Evolutionary conservation across 1,140 invertebrate genomes (phyloP).

Genomic region (Muscidifurax raptorellus): DNA sequence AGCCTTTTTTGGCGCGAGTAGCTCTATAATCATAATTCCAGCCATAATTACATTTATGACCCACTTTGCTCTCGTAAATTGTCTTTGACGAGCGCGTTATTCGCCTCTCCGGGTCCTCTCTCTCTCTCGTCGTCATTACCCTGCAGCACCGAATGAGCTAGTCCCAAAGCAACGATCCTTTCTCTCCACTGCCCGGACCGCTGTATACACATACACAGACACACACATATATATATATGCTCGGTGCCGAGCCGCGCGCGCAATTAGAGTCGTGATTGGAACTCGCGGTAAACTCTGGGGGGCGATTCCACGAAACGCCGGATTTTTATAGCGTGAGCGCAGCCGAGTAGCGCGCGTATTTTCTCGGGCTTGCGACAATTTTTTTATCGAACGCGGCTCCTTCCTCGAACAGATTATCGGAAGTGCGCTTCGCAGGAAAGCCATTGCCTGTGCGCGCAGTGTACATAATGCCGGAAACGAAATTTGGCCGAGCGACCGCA

Average conservation of each 20-base stretch:
- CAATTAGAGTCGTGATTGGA: constrained; percentile 62
- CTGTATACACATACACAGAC: too few relatives aligned
- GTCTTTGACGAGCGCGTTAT: constrained; percentile 62
- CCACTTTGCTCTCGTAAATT: constrained; percentile 73
- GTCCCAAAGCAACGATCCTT: neutral
- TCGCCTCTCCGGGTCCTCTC: neutral
- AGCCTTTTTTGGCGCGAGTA: constrained; percentile 52
- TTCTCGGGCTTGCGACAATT: neutral
- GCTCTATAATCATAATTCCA: constrained; percentile 73
- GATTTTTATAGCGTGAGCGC: constrained; percentile 2
- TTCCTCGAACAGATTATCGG: neutral
- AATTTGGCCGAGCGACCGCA: neutral
- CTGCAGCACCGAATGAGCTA: neutral
- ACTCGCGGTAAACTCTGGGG: neutral
- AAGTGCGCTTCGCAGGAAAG: neutral
- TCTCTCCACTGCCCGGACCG: neutral
- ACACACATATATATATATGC: too few relatives aligned
- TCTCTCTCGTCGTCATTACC: neutral
- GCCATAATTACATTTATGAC: constrained; percentile 74
- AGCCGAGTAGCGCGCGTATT: neutral
- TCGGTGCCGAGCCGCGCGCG: neutral
- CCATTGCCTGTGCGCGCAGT: neutral
- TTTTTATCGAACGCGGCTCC: neutral
- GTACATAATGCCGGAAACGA: constrained; percentile 4
- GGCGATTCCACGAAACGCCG: constrained; percentile 2